phyloP scores from a whole-genome alignment of 2,113 vertebrate species.

The Chrysochloris asiatica region DNA sequence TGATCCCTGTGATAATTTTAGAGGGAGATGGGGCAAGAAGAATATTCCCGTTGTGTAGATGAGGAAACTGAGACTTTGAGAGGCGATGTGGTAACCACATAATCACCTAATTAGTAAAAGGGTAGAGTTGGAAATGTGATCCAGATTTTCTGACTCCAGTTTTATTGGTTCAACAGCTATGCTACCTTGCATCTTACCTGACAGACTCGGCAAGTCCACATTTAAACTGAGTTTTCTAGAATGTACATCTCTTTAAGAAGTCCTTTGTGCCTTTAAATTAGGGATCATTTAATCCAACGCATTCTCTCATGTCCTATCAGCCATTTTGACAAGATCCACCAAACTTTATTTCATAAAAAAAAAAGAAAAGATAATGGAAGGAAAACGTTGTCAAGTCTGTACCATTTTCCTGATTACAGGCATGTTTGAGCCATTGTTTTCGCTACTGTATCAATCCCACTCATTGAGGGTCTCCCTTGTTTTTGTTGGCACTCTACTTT shows the following conservation, averaged over 20 bases:
- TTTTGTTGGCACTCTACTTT: background rate
- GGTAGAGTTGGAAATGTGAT: background rate
- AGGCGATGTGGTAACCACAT: background rate
- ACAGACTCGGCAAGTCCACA: background rate
- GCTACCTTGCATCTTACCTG: background rate
- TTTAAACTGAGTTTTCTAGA: conserved; percentile 17
- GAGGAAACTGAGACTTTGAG: background rate
- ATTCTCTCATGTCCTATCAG: background rate
- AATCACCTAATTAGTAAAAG: background rate
- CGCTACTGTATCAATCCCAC: background rate
- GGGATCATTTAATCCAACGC: background rate
- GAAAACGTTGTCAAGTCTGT: background rate
- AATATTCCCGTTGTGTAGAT: background rate
- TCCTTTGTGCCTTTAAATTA: background rate
- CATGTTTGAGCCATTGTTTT: background rate
- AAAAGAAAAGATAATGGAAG: too few relatives aligned
- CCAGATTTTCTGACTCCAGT: background rate
- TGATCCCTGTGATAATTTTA: conserved; percentile 1
- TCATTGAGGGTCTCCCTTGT: background rate
- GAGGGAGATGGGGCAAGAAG: background rate
- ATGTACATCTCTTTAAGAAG: background rate
- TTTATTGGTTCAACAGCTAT: background rate
- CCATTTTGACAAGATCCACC: background rate
- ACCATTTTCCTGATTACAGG: background rate
- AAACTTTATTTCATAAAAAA: background rate